phyloP scores from a whole-genome alignment of 2,888 invertebrate species.

The Empis livida region DNA sequence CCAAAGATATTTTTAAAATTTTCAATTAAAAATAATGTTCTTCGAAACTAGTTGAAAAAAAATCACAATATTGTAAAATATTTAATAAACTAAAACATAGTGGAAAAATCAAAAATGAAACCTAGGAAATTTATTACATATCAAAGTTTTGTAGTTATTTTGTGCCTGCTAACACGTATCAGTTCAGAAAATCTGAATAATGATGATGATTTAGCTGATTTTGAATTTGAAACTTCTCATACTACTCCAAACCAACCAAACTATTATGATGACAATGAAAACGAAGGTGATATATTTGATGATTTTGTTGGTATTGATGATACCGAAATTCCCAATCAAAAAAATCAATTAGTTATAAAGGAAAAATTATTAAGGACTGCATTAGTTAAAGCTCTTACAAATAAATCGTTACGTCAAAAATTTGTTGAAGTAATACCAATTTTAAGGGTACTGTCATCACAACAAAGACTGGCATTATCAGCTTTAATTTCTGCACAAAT shows the following conservation, averaged over 20 bases:
- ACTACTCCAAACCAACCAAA: not conserved
- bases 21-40: no score
- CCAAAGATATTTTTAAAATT: no score
- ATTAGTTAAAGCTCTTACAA: constrained; percentile 43
- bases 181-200: no score
- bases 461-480: constrained; percentile 47
- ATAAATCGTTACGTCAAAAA: constrained; percentile 44
- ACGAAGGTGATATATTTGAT: not conserved
- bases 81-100: no score
- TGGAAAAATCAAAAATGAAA: no score
- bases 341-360: not conserved
- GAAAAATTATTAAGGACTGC: constrained; percentile 42
- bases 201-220: constrained; percentile 5
- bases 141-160: no score
- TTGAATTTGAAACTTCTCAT: constrained; percentile 3
- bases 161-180: no score
- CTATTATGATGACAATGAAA: constrained; percentile 1
- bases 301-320: not conserved
- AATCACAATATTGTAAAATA: no score
- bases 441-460: constrained; percentile 46
- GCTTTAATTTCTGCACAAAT: constrained; percentile 50
- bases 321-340: not conserved
- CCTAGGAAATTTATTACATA: no score
- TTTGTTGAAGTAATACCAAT: constrained; percentile 52
- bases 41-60: no score